Conservation (phyloP, 2,797 vertebrate genomes). For the Varecia variegata region DNA sequence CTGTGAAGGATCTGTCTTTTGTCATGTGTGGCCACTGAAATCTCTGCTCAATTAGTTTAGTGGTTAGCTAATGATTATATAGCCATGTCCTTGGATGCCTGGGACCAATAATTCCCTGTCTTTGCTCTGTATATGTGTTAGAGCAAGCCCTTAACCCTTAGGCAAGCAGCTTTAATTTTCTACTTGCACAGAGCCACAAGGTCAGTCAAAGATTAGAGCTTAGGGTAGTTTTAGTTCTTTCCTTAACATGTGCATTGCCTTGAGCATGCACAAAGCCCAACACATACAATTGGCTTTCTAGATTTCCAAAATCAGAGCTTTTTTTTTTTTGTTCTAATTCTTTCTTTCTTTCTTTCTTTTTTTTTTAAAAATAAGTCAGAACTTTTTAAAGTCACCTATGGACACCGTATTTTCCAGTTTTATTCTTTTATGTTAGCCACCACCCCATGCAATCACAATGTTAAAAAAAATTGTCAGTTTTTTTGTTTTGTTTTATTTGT, state of each 20-base stretch:
- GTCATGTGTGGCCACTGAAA: background rate
- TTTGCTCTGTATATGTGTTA: background rate
- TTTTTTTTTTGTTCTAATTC: background rate
- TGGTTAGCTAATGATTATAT: background rate
- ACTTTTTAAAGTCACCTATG: background rate
- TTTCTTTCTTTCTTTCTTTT: background rate
- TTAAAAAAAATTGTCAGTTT: background rate
- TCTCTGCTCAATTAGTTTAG: background rate
- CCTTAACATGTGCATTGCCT: background rate
- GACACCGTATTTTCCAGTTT: background rate
- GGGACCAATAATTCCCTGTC: background rate
- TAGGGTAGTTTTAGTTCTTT: background rate
- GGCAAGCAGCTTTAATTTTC: background rate
- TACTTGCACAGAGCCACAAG: background rate
- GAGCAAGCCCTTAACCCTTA: background rate
- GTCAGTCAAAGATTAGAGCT: background rate
- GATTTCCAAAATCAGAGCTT: background rate
- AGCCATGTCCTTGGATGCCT: background rate
- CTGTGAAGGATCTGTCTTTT: background rate
- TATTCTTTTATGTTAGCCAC: background rate
- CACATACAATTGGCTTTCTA: background rate
- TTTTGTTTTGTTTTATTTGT: background rate
- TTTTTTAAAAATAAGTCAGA: background rate
- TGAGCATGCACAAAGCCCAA: too few relatives aligned
- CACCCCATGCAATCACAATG: background rate